A percentile compares a stretch with the other conserved stretches of the same genome.
phyloP scores from a whole-genome alignment of 2,888 invertebrate species.

The Slavum lentiscoides region DNA sequence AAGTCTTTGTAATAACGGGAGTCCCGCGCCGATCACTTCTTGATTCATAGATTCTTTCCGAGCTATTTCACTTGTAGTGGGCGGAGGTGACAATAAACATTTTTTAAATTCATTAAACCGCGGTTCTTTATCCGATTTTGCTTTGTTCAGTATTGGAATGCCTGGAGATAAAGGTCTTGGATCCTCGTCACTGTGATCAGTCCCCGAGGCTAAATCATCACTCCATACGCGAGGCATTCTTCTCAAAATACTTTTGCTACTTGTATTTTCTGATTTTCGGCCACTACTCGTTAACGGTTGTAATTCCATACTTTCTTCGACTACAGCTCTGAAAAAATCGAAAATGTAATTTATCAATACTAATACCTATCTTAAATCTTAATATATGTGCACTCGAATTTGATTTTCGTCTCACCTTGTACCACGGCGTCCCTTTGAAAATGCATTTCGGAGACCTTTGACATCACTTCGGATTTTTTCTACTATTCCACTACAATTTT shows the following conservation, averaged over 20 bases:
- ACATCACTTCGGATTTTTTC: slow-evolving; percentile 84
- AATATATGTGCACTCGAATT: no score
- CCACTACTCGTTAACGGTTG: slow-evolving; percentile 65
- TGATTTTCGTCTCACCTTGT: slow-evolving; percentile 57
- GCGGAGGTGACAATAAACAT: slow-evolving; percentile 59
- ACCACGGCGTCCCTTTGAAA: slow-evolving; percentile 64
- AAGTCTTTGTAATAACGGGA: slow-evolving; percentile 75
- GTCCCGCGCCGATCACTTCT: slow-evolving; percentile 71
- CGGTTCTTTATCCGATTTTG: slow-evolving; percentile 76
- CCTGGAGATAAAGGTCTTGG: slow-evolving; percentile 63
- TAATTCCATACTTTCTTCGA: slow-evolving; percentile 70
- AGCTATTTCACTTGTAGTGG: slow-evolving; percentile 61
- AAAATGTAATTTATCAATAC: not conserved
- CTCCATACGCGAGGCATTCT: slow-evolving; percentile 77
- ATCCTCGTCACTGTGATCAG: slow-evolving; percentile 57
- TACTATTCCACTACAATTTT: slow-evolving; percentile 73
- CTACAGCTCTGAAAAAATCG: slow-evolving; percentile 37
- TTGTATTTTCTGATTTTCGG: slow-evolving; percentile 58
- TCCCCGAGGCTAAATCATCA: slow-evolving; percentile 68
- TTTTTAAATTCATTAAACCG: slow-evolving; percentile 52
- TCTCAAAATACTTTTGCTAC: slow-evolving; percentile 67
- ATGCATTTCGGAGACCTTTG: slow-evolving; percentile 68
- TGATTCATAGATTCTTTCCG: slow-evolving; percentile 56
- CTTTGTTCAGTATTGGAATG: slow-evolving; percentile 74
- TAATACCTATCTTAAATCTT: no score